phyloP scores from a whole-genome alignment of 2,797 vertebrate species.

The Silurus aristotelis region DNA sequence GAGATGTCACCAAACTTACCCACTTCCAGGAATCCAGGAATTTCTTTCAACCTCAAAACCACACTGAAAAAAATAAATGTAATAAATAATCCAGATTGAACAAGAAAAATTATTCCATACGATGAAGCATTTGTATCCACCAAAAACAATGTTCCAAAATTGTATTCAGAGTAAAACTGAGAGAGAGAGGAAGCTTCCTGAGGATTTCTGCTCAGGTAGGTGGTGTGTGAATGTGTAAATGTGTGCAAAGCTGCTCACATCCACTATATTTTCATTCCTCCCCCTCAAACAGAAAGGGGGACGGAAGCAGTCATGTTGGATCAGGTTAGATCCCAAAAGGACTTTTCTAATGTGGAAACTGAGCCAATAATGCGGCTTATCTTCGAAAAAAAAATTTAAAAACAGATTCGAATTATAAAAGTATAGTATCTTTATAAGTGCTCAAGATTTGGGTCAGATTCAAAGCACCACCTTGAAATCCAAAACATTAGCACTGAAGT shows the following conservation, averaged over 20 bases:
- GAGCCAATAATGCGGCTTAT: neutral
- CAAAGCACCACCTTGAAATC: neutral
- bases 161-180: neutral
- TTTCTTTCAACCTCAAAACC: neutral
- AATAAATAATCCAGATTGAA: slow-evolving; percentile 24
- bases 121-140: neutral
- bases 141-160: neutral
- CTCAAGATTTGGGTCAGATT: neutral
- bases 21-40: neutral
- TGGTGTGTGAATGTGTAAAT: neutral
- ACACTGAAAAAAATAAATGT: neutral
- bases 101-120: neutral
- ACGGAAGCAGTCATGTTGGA: neutral
- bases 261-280: neutral
- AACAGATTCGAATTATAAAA: neutral
- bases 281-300: neutral
- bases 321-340: slow-evolving; percentile 9
- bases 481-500: slow-evolving; percentile 1
- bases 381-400: neutral
- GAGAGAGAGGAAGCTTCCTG: neutral
- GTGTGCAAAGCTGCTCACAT: neutral
- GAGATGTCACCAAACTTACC: slow-evolving; percentile 35
- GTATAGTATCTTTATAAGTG: neutral
- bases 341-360: slow-evolving; percentile 10
- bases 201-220: neutral